Conservation (phyloP, 2,888 invertebrate genomes). For the Thera obeliscata region DNA sequence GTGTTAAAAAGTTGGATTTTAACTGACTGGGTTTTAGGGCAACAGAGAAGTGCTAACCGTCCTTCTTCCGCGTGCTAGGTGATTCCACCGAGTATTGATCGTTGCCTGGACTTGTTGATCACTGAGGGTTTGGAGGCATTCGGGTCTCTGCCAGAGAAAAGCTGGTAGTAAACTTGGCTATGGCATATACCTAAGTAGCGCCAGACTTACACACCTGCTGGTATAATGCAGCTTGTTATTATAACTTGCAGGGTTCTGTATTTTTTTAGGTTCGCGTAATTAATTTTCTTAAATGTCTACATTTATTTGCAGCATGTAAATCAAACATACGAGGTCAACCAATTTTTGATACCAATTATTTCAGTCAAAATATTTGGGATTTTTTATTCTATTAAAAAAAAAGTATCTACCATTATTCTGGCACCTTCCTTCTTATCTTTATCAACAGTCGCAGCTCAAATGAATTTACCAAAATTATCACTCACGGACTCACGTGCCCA, state of each 20-base stretch:
- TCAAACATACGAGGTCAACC: too few relatives aligned
- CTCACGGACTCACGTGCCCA: conserved; percentile 1
- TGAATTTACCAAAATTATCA: conserved; percentile 10
- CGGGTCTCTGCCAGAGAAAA: conserved; percentile 49
- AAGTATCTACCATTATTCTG: too few relatives aligned
- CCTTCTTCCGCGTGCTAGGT: conserved; percentile 61
- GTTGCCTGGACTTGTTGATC: conserved; percentile 83
- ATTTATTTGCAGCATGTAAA: too few relatives aligned
- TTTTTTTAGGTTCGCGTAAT: too few relatives aligned
- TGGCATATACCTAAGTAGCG: neutral
- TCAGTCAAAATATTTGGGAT: too few relatives aligned
- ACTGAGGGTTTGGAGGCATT: conserved; percentile 55
- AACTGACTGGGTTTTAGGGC: conserved; percentile 42
- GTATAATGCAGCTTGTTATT: too few relatives aligned
- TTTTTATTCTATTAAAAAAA: too few relatives aligned
- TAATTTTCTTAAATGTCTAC: too few relatives aligned
- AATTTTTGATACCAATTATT: too few relatives aligned
- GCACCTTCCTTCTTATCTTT: too few relatives aligned
- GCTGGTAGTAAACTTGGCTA: conserved; percentile 31
- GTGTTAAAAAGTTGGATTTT: conserved; percentile 16
- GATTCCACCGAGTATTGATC: conserved; percentile 76
- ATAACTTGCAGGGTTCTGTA: too few relatives aligned
- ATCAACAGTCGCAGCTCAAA: neutral
- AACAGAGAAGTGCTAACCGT: conserved; percentile 52
- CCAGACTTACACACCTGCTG: too few relatives aligned